Base-by-base conservation (phyloP, 2,888 invertebrate species). In the Diachrysia chrysitis region DNA sequence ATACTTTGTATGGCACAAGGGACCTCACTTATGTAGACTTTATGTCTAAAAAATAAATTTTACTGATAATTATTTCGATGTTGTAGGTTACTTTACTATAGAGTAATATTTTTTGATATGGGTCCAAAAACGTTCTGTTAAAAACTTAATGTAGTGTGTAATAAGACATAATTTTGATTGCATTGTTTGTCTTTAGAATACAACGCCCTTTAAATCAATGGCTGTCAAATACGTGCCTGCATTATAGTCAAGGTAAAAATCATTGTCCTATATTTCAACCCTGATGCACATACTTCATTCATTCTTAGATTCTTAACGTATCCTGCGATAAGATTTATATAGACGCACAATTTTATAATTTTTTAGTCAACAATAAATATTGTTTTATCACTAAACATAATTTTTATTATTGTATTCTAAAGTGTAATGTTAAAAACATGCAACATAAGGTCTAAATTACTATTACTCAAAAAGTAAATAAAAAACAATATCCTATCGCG, bases 1-100 rank as follows among this genome's bases (percentile, higher is more conserved):
- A 4, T 65, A 68, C 73, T 55, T 72, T 65, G 55, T 69, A 4
- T 65, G 68, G 72, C 81, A 71, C 83, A 66, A 58, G 76, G 73
- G 83, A 81, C 72, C 74, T 74, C n/a, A n/a, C 63, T 82, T 74
- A 80, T 78, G 76, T 69, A 73, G 59, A 73, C 60, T 82, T 70
- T 69, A 74, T 73, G 76, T 63, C 55, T 42, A 58, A 78, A 69
- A 81, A 79, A 73, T 81, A 69, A 79, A 70, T 76, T 63, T 16
- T 62, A 21, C 23, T 32, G 48, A 62, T 64, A 60, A 61, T 58
- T 58, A 21, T 17, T 2, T 25, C 25, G 66, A 76, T 65, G 37
- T 58, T 61, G 48, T 19, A 48, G 19, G 9, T 48, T 10, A 10
- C 2, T 16, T n/a, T n/a, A n/a, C n/a, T n/a, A n/a, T n/a, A n/a